Base-by-base conservation (phyloP, 1,140 invertebrate genomes). In the Gonioctena quinquepunctata region DNA sequence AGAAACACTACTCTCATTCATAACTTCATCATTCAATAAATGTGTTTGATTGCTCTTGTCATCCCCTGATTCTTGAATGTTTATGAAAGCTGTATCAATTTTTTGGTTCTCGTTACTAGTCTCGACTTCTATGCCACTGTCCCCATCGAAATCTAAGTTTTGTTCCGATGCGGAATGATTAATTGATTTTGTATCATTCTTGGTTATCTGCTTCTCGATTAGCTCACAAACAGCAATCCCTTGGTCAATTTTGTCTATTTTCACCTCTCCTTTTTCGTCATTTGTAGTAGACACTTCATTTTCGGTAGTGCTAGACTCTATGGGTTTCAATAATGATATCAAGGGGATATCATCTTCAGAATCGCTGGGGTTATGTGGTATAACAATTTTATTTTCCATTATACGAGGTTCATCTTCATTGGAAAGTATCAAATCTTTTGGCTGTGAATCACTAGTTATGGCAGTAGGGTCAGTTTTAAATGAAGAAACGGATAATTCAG, bases 331-430 rank as follows among this genome's bases (percentile, higher is more conserved):
- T 16, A 73, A 27, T 22, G 65, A 33, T 22, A 78, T 66, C 27
- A 82, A 69, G 13, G 81, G 81, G 19, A 82, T 42, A 64, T 82
- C 81, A 75, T 81, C 80, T 66, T 82, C 80, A 7, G 80, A 81
- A 68, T 81, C 80, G 49, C 65, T 76, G 3, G 59, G 59, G 11
- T 62, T 60, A 50, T n/a, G 23, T 22, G 62, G 27, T 6, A 42
- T 59, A 26, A 69, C 26, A 28, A 28, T 11, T 27, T 71, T 73
- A 16, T 66, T 73, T 61, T 76, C 69, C 27, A 76, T 26, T 13
- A 72, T 42, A 26, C 33, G 27, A 64, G 72, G 69, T 63, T 75
- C 73, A 13, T 66, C 54, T 69, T 75, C 66, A 8, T 18, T 61
- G 27, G 7, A 18, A 60, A 33, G n/a, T 48, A 56, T 54, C 22